Evolutionary conservation across 23 tunicate genomes (phyloP), one percentile per base, ranked within the genome.

Genomic region (Halocynthia aurantium): DNA sequence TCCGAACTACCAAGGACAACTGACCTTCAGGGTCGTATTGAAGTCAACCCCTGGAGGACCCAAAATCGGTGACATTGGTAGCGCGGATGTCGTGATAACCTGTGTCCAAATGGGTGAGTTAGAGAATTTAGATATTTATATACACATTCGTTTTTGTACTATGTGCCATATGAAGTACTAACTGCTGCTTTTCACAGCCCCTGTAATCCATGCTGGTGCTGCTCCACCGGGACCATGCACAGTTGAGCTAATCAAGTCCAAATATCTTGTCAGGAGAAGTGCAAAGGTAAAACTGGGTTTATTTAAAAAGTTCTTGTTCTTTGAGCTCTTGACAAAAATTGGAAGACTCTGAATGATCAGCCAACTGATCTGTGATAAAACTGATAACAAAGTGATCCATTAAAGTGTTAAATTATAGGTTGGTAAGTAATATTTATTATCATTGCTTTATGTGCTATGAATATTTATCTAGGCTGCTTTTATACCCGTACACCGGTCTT

Each of bases 11-110:
- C 11, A 11, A 31, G 92, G 98, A 6, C 92, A 78, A 72, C 78
- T 92, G 6, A 54, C 70, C 8, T 92, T 92, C 55, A 60, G 50
- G 31, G 98, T 76, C 61, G 22, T 77, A 11, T 77, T 92, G 21
- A 74, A 84, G 56, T 82, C 88, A 15, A 67, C 98, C 31, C 92
- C 92, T n/a, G 92, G 98, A 8, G 98, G 98, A 5, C 92, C 98
- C 10, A 92, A 83, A 51, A 86, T 84, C 63, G 92, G 82, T 15
- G 75, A 71, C 40, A 77, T 77, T 5, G 77, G 72, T 17, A 54
- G 70, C 49, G 98, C 98, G 6, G 80, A 61, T 44, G 98, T 92
- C 22, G 82, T 62, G 17, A 86, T 92, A 21, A 92, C 85, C 6
- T 85, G 86, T 62, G 78, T 81, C 8, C 61, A 91, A 20, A 52